Evolutionary conservation across 1,140 invertebrate species (phyloP), one percentile per base, ranked within the genome.

Genomic region (Caenorhabditis latens): DNA sequence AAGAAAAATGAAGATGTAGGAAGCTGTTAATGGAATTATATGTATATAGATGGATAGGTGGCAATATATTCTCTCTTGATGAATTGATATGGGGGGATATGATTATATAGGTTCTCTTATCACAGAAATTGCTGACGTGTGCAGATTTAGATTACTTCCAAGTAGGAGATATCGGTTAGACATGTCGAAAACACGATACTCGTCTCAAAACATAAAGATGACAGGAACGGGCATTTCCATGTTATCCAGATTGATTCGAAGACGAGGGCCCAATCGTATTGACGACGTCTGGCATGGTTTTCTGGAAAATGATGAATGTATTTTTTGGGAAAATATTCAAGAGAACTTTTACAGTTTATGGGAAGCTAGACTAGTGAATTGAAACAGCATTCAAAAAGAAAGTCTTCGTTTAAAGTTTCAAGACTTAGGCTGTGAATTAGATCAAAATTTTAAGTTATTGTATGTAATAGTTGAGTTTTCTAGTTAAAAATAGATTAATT

Each of bases 81-180:
- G 32, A n/a, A 7, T 21, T n/a, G n/a, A 58, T 19, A 58, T n/a
- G 57, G 9, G 57, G 67, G 67, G 67, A 46, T 75, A 46, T 75
- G 67, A 75, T 75, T 46, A 46, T 75, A n/a, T 75, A 48, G 67
- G 67, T 75, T 75, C 67, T 75, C 43, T 46, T 75, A 75, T 75
- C 67, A 75, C 67, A 75, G 67, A 75, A 43, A n/a, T 75, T 75
- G 67, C 67, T 75, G 67, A 75, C 67, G 67, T 65, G 50, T 46
- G 67, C 67, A 75, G 67, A 42, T 75, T 75, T n/a, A 19, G 46
- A 75, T 48, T 42, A 46, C 5, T 32, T 32, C 21, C 42, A 46
- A 46, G 43, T 19, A 19, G 43, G 24, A 19, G 6, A 19, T 11
- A 46, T 75, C 63, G 67, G 67, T 14, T 75, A 7, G 67, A 67